Evolutionary conservation across 2,113 vertebrate genomes (phyloP).

Genomic region (Carassius auratus): DNA sequence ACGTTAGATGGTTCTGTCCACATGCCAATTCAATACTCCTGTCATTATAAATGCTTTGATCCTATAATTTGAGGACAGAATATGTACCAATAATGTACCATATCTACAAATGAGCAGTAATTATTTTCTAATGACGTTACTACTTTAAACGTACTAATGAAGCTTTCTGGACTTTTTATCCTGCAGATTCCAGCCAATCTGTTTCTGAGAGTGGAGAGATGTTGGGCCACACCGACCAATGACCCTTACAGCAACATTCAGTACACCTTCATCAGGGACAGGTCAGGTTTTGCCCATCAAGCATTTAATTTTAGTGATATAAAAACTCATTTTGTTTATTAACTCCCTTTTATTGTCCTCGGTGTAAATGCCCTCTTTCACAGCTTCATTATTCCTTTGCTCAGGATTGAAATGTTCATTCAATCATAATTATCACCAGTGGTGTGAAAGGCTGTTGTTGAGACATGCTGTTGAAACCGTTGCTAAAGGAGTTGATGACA

Average conservation of each 20-base stretch:
- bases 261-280: slow-evolving; percentile 78
- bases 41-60: background rate
- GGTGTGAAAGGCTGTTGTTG: slow-evolving; percentile 56
- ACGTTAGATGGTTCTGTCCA: too few species aligned
- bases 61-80: background rate
- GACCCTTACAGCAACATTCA: slow-evolving; percentile 77
- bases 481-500: slow-evolving; percentile 58
- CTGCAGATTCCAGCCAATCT: slow-evolving; percentile 73
- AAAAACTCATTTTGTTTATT: background rate
- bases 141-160: slow-evolving; percentile 1
- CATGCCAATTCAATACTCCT: background rate
- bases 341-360: background rate
- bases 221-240: slow-evolving; percentile 77
- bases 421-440: slow-evolving; percentile 9
- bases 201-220: slow-evolving; percentile 74
- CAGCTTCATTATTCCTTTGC: background rate
- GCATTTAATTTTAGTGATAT: background rate
- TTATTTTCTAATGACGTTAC: background rate
- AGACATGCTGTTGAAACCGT: slow-evolving; percentile 66
- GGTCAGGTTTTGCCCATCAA: slow-evolving; percentile 60
- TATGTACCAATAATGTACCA: background rate
- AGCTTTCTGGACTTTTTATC: background rate
- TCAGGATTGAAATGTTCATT: background rate
- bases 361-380: background rate
- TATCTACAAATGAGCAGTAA: slow-evolving; percentile 5